Base-by-base conservation (phyloP, 2,888 invertebrate species). In the Holacanthella duospinosa region DNA sequence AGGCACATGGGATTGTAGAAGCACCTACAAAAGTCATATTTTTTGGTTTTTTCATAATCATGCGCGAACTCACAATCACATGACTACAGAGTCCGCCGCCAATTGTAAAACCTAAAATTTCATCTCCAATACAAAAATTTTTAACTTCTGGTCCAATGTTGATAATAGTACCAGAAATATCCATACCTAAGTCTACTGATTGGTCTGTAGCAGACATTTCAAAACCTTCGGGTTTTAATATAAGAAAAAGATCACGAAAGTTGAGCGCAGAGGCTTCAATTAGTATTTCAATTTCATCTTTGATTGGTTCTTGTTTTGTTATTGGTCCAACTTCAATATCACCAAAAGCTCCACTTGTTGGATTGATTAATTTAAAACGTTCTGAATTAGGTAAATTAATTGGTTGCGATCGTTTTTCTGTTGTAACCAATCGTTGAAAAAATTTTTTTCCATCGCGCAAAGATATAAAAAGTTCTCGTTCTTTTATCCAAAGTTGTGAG, bases 1-100 rank as follows among this genome's bases (percentile, higher is more conserved):
- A 60, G 3, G 61, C 67, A 9, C 60, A 63, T 2, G 67, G 65
- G 1, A 67, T 28, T 1, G 64, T 65, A 0, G 65, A 61, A 16
- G 65, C 67, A 2, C 63, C 63, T 24, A 54, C 36, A 25, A 61
- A 61, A 9, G 67, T 61, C 56, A 64, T 55, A 2, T 55, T 4
- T 16, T 24, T 29, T n/a, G 65, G 63, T 21, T 63, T 43, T 1
- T 36, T 28, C 25, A 63, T 28, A 12, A 65, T 24, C 6, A 28
- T 43, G 28, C 59, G 29, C 21, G 59, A 59, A 16, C 12, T 2
- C 1, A 60, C 29, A 26, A n/a, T 43, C 1, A 66, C 25, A 54
- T 64, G 64, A 29, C 58, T 61, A 1, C 59, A 54, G 9, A 66
- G 25, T 9, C 61, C 63, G 3, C 56, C 54, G 36, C 59, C 3